A percentile compares a stretch with the other conserved stretches of the same genome.
These are phyloP conservation scores for Crotalus viridis DNA, from an alignment of 2,113 vertebrate genomes.

Conservation along the genomic window DNA sequence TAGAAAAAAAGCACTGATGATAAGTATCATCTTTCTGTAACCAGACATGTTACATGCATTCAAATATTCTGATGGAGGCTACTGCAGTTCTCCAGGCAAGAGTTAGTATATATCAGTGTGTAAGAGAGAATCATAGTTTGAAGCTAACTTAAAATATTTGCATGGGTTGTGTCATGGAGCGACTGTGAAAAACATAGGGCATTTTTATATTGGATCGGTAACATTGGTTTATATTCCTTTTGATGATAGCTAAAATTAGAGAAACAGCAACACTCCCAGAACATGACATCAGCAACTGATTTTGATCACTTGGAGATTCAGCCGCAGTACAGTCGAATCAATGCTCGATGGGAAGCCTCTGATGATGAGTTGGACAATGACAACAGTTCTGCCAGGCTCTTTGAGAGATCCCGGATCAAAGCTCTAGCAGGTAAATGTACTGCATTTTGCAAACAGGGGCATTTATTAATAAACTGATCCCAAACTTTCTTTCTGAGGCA, in stretches of 20 bases:
- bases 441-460: not conserved
- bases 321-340: slow-evolving; percentile 90
- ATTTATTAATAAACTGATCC: not conserved
- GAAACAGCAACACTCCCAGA: slow-evolving; percentile 53
- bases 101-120: slow-evolving; percentile 1
- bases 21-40: slow-evolving; percentile 2
- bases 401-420: slow-evolving; percentile 98
- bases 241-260: slow-evolving; percentile 55
- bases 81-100: slow-evolving; percentile 42
- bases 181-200: slow-evolving; percentile 8
- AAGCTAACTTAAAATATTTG: not conserved
- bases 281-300: slow-evolving; percentile 91
- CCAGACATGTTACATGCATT: slow-evolving; percentile 53
- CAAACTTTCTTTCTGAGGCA: not conserved
- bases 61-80: slow-evolving; percentile 17
- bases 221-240: slow-evolving; percentile 46
- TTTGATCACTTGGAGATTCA: slow-evolving; percentile 93
- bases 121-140: not conserved
- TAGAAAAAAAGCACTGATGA: no score
- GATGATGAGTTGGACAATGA: slow-evolving; percentile 96
- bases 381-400: slow-evolving; percentile 92
- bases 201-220: slow-evolving; percentile 9
- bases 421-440: slow-evolving; percentile 88
- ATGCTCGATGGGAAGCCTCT: slow-evolving; percentile 84
- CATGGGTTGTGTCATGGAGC: slow-evolving; percentile 18